Base-by-base conservation (phyloP, 2,113 vertebrate genomes). In the Neopipo cinnamomea region DNA sequence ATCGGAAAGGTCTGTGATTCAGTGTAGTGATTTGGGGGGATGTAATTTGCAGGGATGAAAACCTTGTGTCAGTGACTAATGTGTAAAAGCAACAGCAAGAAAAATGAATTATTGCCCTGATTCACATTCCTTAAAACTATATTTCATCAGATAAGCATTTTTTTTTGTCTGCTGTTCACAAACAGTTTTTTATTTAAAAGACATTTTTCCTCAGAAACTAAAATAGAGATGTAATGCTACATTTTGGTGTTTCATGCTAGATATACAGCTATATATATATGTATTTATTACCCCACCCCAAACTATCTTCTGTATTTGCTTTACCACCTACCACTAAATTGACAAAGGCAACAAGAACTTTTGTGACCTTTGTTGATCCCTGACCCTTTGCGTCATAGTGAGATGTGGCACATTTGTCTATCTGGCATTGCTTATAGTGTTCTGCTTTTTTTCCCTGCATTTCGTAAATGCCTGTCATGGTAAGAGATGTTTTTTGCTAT, bases 1-100 rank as follows among this genome's bases (percentile, higher is more conserved):
- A 77, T 88, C 83, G 77, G 75, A 73, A 94, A 61, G 59, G 28
- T 91, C 81, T 82, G 68, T 94, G 46, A 77, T 86, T 93, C 68
- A 70, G 24, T 84, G 39, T 59, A 78, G 44, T 84, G 61, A 88
- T 89, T 94, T 0, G 52, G 63, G 55, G 68, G 46, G n/a, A 53
- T 88, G 58, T 44, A 77, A 79, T 93, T 39, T 4, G 8, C 23
- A 61, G 63, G 75, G 58, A 30, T 67, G 44, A 88, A 93, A 91
- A 84, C 42, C 31, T 90, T 71, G 80, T 89, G 77, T 46, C 52
- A 88, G 53, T 89, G 86, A 93, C 59, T 89, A 83, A 89, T 84
- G 15, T 82, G 42, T 78, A 92, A 95, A 93, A 93, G 39, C 28
- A 89, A 62, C 33, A 21, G n/a, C n/a, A 88, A 74, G 59, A 80